Evolutionary conservation across 2,113 vertebrate species (phyloP).

Genomic region (Hyla sarda): DNA sequence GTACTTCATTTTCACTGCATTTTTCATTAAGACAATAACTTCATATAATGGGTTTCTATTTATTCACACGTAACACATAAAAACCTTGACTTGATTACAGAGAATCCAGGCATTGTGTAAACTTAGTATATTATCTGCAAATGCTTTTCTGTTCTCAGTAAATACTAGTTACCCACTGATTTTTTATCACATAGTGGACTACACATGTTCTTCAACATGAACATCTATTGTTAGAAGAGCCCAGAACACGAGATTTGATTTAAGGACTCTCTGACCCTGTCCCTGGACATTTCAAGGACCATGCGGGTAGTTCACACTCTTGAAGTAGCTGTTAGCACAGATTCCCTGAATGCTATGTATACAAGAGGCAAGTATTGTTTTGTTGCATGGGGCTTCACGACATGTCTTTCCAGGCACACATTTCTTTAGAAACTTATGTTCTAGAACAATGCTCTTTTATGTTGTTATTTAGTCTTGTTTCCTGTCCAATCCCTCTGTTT

Average conservation of each 20-base stretch:
- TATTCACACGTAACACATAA: background rate
- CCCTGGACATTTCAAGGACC: slow-evolving; percentile 45
- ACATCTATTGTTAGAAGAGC: slow-evolving; percentile 39
- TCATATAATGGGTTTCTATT: background rate
- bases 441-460: background rate
- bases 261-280: slow-evolving; percentile 48
- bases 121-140: background rate
- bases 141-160: slow-evolving; percentile 2
- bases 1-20: no score
- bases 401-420: background rate
- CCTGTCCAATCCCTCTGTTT: background rate
- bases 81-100: background rate
- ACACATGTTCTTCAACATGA: slow-evolving; percentile 48
- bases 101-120: background rate
- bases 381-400: background rate
- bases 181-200: slow-evolving; percentile 40
- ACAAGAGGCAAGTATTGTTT: background rate
- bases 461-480: background rate
- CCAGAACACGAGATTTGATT: slow-evolving; percentile 45
- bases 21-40: background rate
- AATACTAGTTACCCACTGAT: background rate
- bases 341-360: slow-evolving; percentile 24
- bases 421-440: background rate
- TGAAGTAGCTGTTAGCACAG: slow-evolving; percentile 29
- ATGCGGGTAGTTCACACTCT: slow-evolving; percentile 50